Percentiles rank a stretch among this genome's conserved stretches.
Conservation (phyloP, 2,113 vertebrate genomes). For the Saimiri boliviensis region DNA sequence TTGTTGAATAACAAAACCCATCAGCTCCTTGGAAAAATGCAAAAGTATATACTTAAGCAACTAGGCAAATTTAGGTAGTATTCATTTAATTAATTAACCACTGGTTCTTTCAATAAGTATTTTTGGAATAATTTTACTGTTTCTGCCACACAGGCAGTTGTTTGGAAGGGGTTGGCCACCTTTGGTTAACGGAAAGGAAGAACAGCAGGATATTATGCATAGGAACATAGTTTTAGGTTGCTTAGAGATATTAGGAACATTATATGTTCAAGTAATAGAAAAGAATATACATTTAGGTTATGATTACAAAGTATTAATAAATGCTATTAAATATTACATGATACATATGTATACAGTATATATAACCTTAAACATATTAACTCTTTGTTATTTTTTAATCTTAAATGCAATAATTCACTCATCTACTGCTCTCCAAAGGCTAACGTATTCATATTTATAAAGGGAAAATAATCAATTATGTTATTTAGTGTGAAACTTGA, state of each 20-base stretch:
- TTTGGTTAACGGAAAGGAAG: not conserved
- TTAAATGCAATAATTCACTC: not conserved
- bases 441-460: slow-evolving; percentile 4
- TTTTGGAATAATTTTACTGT: not conserved
- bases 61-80: not conserved
- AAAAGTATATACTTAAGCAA: not conserved
- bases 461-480: not conserved
- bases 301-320: not conserved
- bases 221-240: not conserved
- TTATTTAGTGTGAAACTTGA: slow-evolving; percentile 22
- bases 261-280: not conserved
- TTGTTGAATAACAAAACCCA: not conserved
- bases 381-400: slow-evolving; percentile 20
- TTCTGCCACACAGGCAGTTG: not conserved
- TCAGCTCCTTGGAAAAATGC: not conserved
- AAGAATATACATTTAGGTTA: not conserved
- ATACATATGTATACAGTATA: not conserved
- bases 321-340: not conserved
- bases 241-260: not conserved
- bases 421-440: not conserved
- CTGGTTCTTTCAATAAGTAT: not conserved
- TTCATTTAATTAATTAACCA: not conserved
- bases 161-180: not conserved
- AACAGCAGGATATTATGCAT: not conserved
- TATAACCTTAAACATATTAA: not conserved